Evolutionary conservation across 2,888 invertebrate genomes (phyloP), one percentile per base, ranked within the genome.

Genomic region (Pelosia muscerda): DNA sequence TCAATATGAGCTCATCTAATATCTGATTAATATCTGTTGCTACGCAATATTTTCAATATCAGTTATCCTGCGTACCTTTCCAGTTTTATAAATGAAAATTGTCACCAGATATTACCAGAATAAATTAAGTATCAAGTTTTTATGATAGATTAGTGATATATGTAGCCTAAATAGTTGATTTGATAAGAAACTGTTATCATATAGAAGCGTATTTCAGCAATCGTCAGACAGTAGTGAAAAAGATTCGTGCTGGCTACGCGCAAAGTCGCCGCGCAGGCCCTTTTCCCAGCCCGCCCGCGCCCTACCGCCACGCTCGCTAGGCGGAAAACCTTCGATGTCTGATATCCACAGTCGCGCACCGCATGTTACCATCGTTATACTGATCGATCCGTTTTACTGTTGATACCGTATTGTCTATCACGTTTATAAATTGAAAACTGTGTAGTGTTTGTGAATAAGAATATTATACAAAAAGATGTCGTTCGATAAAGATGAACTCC

Each of bases 401-500:
- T 70, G 68, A 74, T 72, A 75, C 77, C 75, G 77, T 80, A 75
- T 74, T 78, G 74, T 71, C 74, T 74, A 83, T 70, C 78, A 68
- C 68, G 76, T 75, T 83, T 70, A 76, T 82, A 81, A 6, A 78
- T 79, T 63, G 68, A 66, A 63, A 74, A 68, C 73, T 72, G 85
- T 85, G 82, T 81, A 85, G 90, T 90, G 87, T 81, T 81, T 81
- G 75, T 77, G 74, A 81, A 71, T 42, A 54, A 68, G 76, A 59
- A 63, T 76, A 79, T 67, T 61, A 58, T 64, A 76, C 15, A 42
- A 76, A 63, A 77, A 88, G 67, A 95, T 95, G 95, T 96, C 96
- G 74, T 94, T 96, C 84, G 95, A 95, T 79, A 96, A 96, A 74
- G 97, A 97, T 81, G 97, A 97, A 85, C 96, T 96, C 76, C 93